Percentiles rank a stretch among this genome's conserved stretches.
phyloP scores from a whole-genome alignment of 2,797 vertebrate genomes.

The Sebastes variabilis region DNA sequence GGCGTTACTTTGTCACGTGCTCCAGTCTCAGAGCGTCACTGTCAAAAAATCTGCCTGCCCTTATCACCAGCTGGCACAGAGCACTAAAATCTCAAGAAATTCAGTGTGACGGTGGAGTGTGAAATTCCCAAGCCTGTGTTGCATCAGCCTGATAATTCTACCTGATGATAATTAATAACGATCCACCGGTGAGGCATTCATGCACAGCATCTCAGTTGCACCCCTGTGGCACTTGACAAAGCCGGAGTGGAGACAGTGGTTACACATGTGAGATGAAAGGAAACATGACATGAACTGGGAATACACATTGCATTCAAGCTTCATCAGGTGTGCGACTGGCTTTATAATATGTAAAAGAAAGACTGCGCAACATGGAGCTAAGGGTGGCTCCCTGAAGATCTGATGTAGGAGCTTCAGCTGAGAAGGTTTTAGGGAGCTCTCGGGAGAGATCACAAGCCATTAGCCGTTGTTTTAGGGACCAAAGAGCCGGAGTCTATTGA shows the following conservation, averaged over 20 bases:
- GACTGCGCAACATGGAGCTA: slow-evolving; percentile 51
- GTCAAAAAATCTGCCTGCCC: slow-evolving; percentile 18
- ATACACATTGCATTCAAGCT: slow-evolving; percentile 77
- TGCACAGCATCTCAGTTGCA: slow-evolving; percentile 52
- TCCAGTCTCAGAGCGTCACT: background rate
- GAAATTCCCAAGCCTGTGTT: slow-evolving; percentile 63
- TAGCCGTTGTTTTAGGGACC: slow-evolving; percentile 62
- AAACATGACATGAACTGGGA: slow-evolving; percentile 72
- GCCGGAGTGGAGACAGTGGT: slow-evolving; percentile 37
- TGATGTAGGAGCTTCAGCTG: slow-evolving; percentile 52
- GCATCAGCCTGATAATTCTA: slow-evolving; percentile 74
- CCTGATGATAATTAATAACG: slow-evolving; percentile 82
- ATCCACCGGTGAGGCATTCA: slow-evolving; percentile 69
- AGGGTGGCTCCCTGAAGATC: slow-evolving; percentile 60
- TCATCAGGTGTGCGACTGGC: slow-evolving; percentile 82
- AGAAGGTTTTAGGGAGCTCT: slow-evolving; percentile 52
- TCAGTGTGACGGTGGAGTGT: slow-evolving; percentile 30
- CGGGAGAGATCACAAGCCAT: slow-evolving; percentile 67
- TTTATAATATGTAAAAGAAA: slow-evolving; percentile 72
- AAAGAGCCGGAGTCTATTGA: slow-evolving; percentile 55
- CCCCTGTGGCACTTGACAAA: slow-evolving; percentile 65
- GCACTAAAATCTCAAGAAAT: slow-evolving; percentile 30
- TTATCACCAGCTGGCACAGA: slow-evolving; percentile 33
- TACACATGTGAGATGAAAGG: slow-evolving; percentile 72
- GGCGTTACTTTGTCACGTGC: background rate